Percentiles rank a stretch among this genome's conserved stretches.
Conservation (phyloP, 1,140 invertebrate genomes). For the Cyclargus thomasi region DNA sequence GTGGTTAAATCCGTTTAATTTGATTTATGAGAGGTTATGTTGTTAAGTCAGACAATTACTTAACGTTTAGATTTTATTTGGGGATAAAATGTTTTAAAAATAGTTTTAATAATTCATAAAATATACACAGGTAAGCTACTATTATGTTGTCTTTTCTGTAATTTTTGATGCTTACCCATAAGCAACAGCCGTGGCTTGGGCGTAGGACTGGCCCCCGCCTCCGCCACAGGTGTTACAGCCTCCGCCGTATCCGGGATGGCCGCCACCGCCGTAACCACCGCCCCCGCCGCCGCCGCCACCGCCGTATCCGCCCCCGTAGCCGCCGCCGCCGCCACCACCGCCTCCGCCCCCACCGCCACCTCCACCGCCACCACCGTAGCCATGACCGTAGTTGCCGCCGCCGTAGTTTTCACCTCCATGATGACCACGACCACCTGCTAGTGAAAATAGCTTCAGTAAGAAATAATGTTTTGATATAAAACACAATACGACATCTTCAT, state of each 20-base stretch:
- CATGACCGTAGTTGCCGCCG: slow-evolving; percentile 14
- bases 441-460: no score
- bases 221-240: no score
- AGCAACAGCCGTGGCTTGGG: neutral
- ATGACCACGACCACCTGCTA: slow-evolving; percentile 15
- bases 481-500: no score
- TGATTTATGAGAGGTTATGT: neutral
- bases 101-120: no score
- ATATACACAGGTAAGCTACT: no score
- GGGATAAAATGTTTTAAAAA: no score
- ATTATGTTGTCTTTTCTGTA: neutral
- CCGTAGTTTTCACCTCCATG: slow-evolving; percentile 15
- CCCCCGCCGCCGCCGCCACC: no score
- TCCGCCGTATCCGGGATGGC: no score
- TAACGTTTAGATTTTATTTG: no score
- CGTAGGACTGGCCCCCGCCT: neutral
- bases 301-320: neutral
- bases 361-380: slow-evolving; percentile 19
- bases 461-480: no score
- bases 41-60: no score
- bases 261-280: no score
- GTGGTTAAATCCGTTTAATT: neutral
- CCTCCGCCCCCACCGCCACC: slow-evolving; percentile 6
- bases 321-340: slow-evolving; percentile 1
- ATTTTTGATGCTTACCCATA: neutral